phyloP scores from a whole-genome alignment of 2,888 invertebrate genomes.

The Lysandra bellargus region DNA sequence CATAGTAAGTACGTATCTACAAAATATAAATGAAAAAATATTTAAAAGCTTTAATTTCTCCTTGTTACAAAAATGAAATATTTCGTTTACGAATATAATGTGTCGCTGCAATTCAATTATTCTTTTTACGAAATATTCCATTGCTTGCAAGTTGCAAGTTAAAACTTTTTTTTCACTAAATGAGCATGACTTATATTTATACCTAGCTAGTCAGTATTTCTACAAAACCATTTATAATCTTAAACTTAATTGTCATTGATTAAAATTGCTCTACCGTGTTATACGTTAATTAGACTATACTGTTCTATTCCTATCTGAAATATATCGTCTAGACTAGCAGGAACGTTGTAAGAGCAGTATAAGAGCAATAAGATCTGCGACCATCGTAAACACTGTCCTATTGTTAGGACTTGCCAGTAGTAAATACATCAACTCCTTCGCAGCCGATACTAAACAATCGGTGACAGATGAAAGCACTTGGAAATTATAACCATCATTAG shows the following conservation, averaged over 20 bases:
- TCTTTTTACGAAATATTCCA: not conserved
- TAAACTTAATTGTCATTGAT: slow-evolving; percentile 1
- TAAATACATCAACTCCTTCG: slow-evolving; percentile 51
- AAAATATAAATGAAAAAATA: not conserved
- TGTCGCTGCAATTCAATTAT: not conserved
- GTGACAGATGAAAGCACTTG: slow-evolving; percentile 25
- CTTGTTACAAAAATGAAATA: not conserved
- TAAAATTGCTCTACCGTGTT: not conserved
- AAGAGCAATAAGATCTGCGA: slow-evolving; percentile 44
- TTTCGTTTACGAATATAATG: not conserved
- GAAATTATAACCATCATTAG: not conserved
- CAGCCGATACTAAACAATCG: slow-evolving; percentile 20
- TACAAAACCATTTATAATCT: no score
- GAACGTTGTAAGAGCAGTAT: slow-evolving; percentile 71
- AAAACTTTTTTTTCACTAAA: not conserved
- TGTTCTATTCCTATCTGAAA: slow-evolving; percentile 59
- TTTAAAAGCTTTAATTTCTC: not conserved
- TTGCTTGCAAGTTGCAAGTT: not conserved
- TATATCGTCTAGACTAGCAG: slow-evolving; percentile 74
- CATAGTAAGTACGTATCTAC: not conserved
- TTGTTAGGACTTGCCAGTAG: slow-evolving; percentile 64
- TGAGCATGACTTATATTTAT: not conserved
- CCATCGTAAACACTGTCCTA: slow-evolving; percentile 61
- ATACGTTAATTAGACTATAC: slow-evolving; percentile 33
- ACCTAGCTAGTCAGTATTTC: no score